Base-by-base conservation (phyloP, 2,797 vertebrate genomes). In the Thaleichthys pacificus region DNA sequence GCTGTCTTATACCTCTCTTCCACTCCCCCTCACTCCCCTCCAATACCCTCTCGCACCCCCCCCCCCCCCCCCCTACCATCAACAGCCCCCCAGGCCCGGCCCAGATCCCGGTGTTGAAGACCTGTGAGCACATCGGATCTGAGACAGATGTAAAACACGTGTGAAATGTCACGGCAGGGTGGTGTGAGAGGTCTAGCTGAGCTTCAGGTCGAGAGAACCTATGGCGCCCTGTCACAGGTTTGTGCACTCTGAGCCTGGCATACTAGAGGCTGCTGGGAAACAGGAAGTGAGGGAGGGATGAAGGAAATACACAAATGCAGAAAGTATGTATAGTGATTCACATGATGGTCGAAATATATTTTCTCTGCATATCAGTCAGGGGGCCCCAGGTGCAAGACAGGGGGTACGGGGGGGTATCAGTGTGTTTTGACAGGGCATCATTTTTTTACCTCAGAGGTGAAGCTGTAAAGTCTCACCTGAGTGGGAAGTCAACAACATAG, bases 141-240 rank as follows among this genome's bases (percentile, higher is more conserved):
- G 19, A 17, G 51, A n/a, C 51, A 54, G 51, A 80, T 80, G 66
- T 76, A 64, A 74, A 83, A 70, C 73, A 74, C 69, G 77, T 77
- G 75, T 80, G 79, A 79, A 77, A 72, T 73, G 73, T 76, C 78
- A 72, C 76, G n/a, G 69, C 66, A 71, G 66, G 66, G 49, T 7
- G 64, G 62, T 62, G 49, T 35, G 61, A 21, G 14, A 28, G 24
- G 38, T 66, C 5, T 15, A 63, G 66, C n/a, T 42, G 60, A 66
- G 66, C 49, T 68, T 61, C 54, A 21, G 64, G 58, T 19, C 22
- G 26, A 71, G 67, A 51, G 65, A 71, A 74, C 14, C 38, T 64
- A 38, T 19, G 28, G 24, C 26, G n/a, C n/a, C 11, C 35, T 17
- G n/a, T 54, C n/a, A 22, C 21, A 68, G 51, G n/a, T 64, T 58